A percentile compares a stretch with the other conserved stretches of the same genome.
Evolutionary conservation across 1,140 invertebrate genomes (phyloP).

Genomic region (Dermatophagoides farinae): DNA sequence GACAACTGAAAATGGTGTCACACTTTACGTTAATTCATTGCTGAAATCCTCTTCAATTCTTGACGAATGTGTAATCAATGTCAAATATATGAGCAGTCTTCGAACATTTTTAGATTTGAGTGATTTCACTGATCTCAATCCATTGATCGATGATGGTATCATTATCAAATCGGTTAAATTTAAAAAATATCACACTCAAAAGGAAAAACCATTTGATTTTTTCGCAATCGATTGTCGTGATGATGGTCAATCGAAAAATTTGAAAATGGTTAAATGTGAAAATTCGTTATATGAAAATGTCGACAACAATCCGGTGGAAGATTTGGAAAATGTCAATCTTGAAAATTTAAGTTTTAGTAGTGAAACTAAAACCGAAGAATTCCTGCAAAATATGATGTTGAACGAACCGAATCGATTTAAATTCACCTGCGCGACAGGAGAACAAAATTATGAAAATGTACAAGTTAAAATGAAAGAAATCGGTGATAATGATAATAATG

Average conservation of each 20-base stretch:
- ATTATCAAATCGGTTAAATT: neutral
- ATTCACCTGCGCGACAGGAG: neutral
- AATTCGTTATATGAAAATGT: neutral
- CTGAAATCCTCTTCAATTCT: neutral
- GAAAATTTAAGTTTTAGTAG: slow-evolving; percentile 1
- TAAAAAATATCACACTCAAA: neutral
- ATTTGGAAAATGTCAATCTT: neutral
- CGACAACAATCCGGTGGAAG: neutral
- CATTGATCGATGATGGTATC: neutral
- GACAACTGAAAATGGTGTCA: neutral
- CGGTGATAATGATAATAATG: neutral
- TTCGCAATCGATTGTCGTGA: neutral
- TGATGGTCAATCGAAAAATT: neutral
- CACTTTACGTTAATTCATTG: neutral
- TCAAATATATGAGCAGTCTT: slow-evolving; percentile 4
- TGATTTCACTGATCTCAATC: neutral
- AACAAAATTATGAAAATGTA: slow-evolving; percentile 3
- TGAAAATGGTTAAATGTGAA: neutral
- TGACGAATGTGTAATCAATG: neutral
- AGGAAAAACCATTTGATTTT: neutral
- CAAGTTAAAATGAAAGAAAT: neutral
- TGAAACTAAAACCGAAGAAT: neutral
- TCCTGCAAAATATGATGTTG: neutral
- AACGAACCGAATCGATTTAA: neutral
- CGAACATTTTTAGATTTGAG: neutral